Evolutionary conservation across 2,888 invertebrate genomes (phyloP), one percentile per base, ranked within the genome.

Genomic region (Cheilosia grossa): DNA sequence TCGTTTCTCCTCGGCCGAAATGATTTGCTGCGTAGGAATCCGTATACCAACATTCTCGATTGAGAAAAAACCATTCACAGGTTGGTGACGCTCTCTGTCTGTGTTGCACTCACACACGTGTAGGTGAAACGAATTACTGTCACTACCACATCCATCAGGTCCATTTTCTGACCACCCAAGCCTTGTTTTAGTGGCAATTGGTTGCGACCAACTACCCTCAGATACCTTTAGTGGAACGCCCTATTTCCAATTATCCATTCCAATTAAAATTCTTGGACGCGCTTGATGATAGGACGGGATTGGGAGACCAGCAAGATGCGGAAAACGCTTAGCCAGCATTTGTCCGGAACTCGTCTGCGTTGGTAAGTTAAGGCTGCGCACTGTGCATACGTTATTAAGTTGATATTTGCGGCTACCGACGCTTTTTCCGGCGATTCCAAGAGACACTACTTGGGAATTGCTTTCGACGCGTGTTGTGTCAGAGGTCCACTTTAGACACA

Each of bases 121-220:
- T 4, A 27, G 27, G 27, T 47, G 19, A 27, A n/a, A 10, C 10
- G 53, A 27, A 58, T 53, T 21, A 21, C 53, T 7, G 0, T n/a
- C n/a, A 27, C 3, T 13, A 0, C 30, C 27, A 27, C 5, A 9
- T 40, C 5, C n/a, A 58, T 58, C 49, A 5, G 56, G 56, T 7
- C 70, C 59, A 13, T 70, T 53, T 0, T 61, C 51, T 5, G 58
- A 49, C 70, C 70, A 70, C 0, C 70, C 72, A 2, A 61, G 40
- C 30, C 72, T 10, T 2, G 72, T 70, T 58, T 70, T 67, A 1
- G 67, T 67, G 1, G 24, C 54, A 0, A 67, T 67, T 15, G 54
- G 67, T 27, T 67, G 67, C 5, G 51, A 51, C 51, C 53, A 37
- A n/a, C 40, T 53, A 17, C 47, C 56, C 5, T 69, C 56, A 47